Base-by-base conservation (phyloP, 2,888 invertebrate genomes). In the Cryptocephalus primarius region DNA sequence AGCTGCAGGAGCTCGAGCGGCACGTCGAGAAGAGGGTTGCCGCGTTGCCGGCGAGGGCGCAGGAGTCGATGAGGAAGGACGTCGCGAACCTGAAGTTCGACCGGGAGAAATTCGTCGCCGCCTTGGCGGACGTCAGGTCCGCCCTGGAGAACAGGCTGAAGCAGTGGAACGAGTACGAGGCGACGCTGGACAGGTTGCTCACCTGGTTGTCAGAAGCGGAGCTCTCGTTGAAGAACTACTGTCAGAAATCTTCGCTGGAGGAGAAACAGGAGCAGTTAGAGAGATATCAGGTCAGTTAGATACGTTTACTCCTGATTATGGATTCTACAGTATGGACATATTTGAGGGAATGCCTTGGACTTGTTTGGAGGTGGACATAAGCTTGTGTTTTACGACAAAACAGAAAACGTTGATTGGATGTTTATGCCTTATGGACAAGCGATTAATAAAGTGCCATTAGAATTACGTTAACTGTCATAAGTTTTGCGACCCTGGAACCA, bases 141-240 rank as follows among this genome's bases (percentile, higher is more conserved):
- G 82, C 82, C 14, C 74, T 92, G 33, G 88, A 91, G 67, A 87
- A 87, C 55, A 82, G 88, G 55, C 78, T 93, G 53, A 84, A 86
- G 55, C 88, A 91, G 68, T 94, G 94, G 94, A 82, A 81, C 52
- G 89, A 91, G 58, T 95, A 92, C 65, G 94, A 95, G 64, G 79
- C 80, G 52, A 85, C 88, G 1, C 78, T 89, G 58, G 90, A 91
- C 56, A 78, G 85, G 39, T 74, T 95, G 42, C 78, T 89, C 46
- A 77, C 77, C 42, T 93, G 93, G 90, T 70, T 95, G 47, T 80
- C 80, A 42, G 91, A 92, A 51, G 86, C 90, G 1, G 95, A 95
- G 70, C 79, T 82, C 58, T 79, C 82, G 11, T 74, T 96, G 45
- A 90, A 92, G 67, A 90, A 88, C 53, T 92, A 88, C 62, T 79